Conservation (phyloP, 2,888 invertebrate genomes). For the Alentia gelatinosa region DNA sequence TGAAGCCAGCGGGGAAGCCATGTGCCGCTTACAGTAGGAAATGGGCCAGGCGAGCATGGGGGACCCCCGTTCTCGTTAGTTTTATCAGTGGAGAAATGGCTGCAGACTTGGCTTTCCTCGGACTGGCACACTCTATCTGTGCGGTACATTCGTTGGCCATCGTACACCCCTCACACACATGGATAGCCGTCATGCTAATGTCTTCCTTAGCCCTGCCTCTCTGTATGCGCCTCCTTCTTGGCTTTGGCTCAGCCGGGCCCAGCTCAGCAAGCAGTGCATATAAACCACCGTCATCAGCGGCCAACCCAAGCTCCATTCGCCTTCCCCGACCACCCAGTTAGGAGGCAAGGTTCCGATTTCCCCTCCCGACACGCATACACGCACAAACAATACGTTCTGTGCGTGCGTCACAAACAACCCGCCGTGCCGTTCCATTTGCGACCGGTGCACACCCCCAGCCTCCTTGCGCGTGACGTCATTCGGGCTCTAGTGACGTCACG, state of each 20-base stretch:
- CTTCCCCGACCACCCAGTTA: neutral
- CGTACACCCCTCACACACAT: neutral
- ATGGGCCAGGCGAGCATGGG: neutral
- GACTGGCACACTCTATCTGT: neutral
- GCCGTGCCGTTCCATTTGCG: neutral
- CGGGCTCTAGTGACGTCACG: neutral
- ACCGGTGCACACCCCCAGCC: neutral
- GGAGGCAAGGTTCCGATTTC: neutral
- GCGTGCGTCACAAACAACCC: neutral
- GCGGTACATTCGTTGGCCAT: neutral
- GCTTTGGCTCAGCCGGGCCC: neutral
- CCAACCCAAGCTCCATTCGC: neutral
- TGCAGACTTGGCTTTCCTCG: neutral
- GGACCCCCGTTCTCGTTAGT: neutral
- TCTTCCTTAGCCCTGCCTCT: neutral
- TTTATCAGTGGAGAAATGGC: neutral
- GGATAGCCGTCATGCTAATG: neutral
- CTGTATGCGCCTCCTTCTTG: neutral
- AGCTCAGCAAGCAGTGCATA: neutral
- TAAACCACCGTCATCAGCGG: neutral
- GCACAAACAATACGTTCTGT: neutral
- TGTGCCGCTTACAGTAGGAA: neutral
- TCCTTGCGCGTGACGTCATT: slow-evolving; percentile 37
- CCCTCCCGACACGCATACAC: neutral
- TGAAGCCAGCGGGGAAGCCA: neutral